A percentile compares a stretch with the other conserved stretches of the same genome.
Conservation (phyloP, 2,888 invertebrate species). For the Amorpha juglandis region DNA sequence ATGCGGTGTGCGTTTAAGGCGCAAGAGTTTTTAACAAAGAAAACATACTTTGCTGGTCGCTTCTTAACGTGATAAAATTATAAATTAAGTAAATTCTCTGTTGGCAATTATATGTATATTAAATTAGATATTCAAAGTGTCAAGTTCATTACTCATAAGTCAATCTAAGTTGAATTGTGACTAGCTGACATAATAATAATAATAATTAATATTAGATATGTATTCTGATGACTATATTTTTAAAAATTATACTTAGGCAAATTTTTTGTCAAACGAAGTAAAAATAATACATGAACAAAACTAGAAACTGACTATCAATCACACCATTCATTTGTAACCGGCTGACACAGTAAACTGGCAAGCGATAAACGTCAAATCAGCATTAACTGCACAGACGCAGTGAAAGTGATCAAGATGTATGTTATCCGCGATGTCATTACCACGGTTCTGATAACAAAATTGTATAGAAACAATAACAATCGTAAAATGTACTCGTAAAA, state of each 20-base stretch:
- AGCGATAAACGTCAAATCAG: slow-evolving; percentile 40
- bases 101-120: too few species aligned
- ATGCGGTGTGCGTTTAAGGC: slow-evolving; percentile 18
- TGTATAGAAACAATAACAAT: not conserved
- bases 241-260: not conserved
- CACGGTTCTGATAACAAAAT: not conserved
- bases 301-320: not conserved
- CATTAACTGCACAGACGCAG: slow-evolving; percentile 47
- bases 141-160: too few species aligned
- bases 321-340: slow-evolving; percentile 18
- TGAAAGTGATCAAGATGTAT: slow-evolving; percentile 47
- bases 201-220: too few species aligned
- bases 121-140: too few species aligned
- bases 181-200: not conserved
- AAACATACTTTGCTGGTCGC: not conserved
- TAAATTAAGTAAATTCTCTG: not conserved
- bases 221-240: not conserved
- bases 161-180: too few species aligned
- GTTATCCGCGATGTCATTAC: not conserved
- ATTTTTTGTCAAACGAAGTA: not conserved
- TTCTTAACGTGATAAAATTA: not conserved
- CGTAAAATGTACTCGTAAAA: not conserved
- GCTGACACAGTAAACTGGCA: slow-evolving; percentile 31
- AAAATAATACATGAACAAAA: slow-evolving; percentile 18
- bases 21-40: not conserved